These are phyloP conservation scores for Taurulus bubalis DNA, from an alignment of 2,113 vertebrate genomes.

Conservation along the genomic window DNA sequence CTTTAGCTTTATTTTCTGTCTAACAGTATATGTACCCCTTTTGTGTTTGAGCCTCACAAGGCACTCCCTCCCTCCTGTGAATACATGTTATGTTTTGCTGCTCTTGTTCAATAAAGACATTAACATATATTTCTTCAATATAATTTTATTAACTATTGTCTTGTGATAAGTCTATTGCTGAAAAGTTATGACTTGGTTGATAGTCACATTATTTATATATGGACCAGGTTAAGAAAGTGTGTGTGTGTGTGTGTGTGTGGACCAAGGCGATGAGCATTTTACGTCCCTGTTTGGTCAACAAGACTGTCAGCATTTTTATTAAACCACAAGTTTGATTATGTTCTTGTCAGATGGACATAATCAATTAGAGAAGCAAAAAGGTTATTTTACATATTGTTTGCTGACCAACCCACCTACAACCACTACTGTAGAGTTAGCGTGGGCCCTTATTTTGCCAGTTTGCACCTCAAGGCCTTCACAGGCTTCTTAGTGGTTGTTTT, in stretches of 20 bases:
- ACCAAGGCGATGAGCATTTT: not conserved
- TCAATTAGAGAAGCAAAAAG: not conserved
- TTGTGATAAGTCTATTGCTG: not conserved
- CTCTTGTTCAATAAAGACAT: constrained; percentile 45
- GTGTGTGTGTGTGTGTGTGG: no score
- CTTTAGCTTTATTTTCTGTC: constrained; percentile 2
- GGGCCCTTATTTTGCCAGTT: not conserved
- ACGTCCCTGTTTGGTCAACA: not conserved
- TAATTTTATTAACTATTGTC: not conserved
- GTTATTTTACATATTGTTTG: not conserved
- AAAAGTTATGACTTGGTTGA: not conserved
- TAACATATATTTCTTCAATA: not conserved
- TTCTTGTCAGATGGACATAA: no score
- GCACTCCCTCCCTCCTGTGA: not conserved
- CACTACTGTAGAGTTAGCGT: not conserved
- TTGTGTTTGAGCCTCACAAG: not conserved
- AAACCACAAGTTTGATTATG: not conserved
- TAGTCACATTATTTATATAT: not conserved
- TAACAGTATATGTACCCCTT: not conserved
- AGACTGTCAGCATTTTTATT: not conserved
- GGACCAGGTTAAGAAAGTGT: not conserved
- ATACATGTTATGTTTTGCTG: constrained; percentile 24
- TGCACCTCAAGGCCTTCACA: not conserved
- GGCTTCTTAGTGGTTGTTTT: not conserved
- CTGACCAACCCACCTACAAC: not conserved